Evolutionary conservation across 2,797 vertebrate species (phyloP).

Genomic region (Ceyx erithaca): DNA sequence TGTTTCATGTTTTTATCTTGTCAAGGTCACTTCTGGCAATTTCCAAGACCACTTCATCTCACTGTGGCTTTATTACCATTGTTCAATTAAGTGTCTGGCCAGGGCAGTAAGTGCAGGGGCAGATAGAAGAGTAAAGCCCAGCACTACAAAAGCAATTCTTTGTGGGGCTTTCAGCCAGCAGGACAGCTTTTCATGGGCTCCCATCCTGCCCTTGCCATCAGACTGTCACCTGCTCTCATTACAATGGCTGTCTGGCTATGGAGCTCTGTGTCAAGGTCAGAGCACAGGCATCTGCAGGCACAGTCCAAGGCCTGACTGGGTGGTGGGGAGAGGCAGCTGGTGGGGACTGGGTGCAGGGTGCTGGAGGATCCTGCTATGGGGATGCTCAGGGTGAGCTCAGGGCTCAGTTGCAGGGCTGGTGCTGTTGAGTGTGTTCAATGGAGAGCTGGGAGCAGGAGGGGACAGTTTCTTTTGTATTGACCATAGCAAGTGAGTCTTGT

Average conservation of each 20-base stretch:
- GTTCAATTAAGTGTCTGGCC: background rate
- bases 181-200: background rate
- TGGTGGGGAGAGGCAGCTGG: background rate
- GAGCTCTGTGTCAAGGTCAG: background rate
- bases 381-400: too few relatives aligned
- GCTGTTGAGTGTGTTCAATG: too few relatives aligned
- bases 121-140: background rate
- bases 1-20: background rate
- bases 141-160: background rate
- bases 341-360: background rate
- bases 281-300: rapidly evolving
- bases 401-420: too few relatives aligned
- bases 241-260: background rate
- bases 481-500: too few relatives aligned
- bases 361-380: too few relatives aligned
- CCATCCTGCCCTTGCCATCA: background rate
- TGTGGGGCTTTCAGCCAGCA: background rate
- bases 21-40: background rate
- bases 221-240: rapidly evolving
- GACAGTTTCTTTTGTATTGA: too few relatives aligned
- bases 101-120: background rate
- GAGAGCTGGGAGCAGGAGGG: too few relatives aligned
- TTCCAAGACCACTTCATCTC: background rate
- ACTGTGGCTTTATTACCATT: background rate
- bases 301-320: rapidly evolving